A percentile compares a stretch with the other conserved stretches of the same genome.
phyloP scores from a whole-genome alignment of 2,113 vertebrate genomes.

The Callithrix jacchus region DNA sequence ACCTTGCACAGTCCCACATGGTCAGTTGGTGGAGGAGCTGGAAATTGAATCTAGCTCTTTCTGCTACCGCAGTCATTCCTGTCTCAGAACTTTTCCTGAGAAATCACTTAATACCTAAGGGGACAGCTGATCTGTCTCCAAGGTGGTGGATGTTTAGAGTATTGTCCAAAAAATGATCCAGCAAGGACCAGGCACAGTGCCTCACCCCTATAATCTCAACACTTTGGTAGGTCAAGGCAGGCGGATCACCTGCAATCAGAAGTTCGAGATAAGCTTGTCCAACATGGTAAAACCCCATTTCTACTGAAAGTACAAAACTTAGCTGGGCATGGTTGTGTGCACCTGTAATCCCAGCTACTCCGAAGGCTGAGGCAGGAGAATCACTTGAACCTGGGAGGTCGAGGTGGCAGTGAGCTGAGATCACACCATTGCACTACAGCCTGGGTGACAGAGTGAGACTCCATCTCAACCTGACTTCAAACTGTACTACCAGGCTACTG shows the following conservation, averaged over 20 bases:
- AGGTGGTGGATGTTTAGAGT: neutral
- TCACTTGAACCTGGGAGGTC: neutral
- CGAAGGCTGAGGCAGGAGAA: neutral
- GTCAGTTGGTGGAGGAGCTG: neutral
- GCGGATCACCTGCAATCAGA: neutral
- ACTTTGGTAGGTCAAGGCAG: neutral
- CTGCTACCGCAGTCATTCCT: neutral
- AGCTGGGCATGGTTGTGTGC: neutral
- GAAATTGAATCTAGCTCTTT: neutral
- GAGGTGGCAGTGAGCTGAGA: neutral
- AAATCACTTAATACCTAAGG: neutral
- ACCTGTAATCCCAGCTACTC: neutral
- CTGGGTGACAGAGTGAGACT: neutral
- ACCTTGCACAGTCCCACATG: rapidly evolving
- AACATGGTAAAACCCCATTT: neutral
- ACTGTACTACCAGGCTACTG: too few species aligned
- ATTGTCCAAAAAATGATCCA: neutral
- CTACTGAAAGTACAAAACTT: neutral
- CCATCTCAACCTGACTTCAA: too few species aligned
- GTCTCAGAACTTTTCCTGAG: neutral
- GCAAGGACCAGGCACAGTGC: neutral
- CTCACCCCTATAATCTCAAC: neutral
- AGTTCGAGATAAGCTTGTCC: neutral
- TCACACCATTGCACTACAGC: neutral
- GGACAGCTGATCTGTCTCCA: neutral